Base-by-base conservation (phyloP, 2,797 vertebrate genomes). In the Rhinella marina region DNA sequence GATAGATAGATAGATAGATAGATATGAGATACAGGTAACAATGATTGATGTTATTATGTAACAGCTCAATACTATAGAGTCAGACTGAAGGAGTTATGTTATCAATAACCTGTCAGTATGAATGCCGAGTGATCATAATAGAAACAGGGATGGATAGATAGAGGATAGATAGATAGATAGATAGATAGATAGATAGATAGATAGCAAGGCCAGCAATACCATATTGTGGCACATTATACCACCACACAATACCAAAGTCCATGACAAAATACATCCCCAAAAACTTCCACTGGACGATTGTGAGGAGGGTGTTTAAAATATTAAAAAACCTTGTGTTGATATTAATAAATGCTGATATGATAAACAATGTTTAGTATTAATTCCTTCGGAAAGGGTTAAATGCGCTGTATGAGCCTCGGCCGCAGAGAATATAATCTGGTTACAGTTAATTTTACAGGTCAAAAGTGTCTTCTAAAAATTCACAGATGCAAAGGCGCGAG, bases 361-460 rank as follows among this genome's bases (percentile, higher is more conserved):
- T 82, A n/a, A 21, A 50, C 50, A 8, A 9, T 52, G 29, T 79
- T 7, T 7, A 62, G 23, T 21, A 23, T 62, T 57, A 79, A 59
- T 9, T n/a, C 56, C 32, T 23, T 32, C 1, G 1, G 41, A 19
- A 29, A 52, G 29, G 21, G 56, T 8, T 76, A 21, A 27, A 19
- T 21, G 10, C 23, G 0, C 10, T 23, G 2, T 50, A 41, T n/a
- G 13, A 2, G n/a, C 62, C 41, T 27, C 54, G 11, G 82, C 23
- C 7, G 3, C 12, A 19, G 54, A 10, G 23, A 7, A 10, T 48
- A 77, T 85, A 62, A 85, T 85, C 83, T 85, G 83, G 72, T 62
- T 85, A 52, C 72, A 64, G 54, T 85, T 77, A 61, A 85, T 85
- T 61, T 75, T 85, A 64, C 32, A 19, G 83, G 70, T 76, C 83